Conservation (phyloP, 2,888 invertebrate genomes). For the Oscheius sp. region DNA sequence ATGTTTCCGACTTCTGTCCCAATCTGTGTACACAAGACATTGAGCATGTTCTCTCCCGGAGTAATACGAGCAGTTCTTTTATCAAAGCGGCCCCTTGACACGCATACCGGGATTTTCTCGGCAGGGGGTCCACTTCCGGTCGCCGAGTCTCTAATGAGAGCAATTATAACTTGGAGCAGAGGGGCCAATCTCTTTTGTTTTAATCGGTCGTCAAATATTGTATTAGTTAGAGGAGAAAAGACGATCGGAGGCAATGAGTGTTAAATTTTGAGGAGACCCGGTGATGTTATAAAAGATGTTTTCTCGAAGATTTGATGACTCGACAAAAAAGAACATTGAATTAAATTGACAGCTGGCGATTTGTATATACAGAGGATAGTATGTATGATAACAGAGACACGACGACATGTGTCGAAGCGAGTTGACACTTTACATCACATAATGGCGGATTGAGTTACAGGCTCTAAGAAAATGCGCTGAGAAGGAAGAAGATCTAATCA, state of each 20-base stretch:
- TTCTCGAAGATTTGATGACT: neutral
- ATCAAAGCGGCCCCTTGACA: constrained; percentile 29
- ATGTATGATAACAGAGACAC: constrained; percentile 8
- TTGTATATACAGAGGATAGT: neutral
- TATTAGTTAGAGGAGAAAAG: neutral
- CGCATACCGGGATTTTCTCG: constrained; percentile 26
- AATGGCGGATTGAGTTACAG: constrained; percentile 23
- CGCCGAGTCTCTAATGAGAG: neutral
- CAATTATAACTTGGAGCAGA: constrained; percentile 15
- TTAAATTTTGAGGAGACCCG: constrained; percentile 13
- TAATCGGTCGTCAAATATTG: neutral
- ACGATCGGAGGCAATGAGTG: neutral
- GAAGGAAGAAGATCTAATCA: constrained; percentile 23
- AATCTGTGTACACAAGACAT: constrained; percentile 2
- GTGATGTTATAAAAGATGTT: neutral
- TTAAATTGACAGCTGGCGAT: neutral
- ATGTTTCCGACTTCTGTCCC: neutral
- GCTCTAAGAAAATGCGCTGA: neutral
- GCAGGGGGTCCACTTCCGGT: constrained; percentile 30
- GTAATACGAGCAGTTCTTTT: constrained; percentile 29
- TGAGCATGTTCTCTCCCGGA: constrained; percentile 4
- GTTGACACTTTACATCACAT: constrained; percentile 27
- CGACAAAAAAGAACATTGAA: constrained; percentile 10
- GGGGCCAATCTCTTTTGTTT: neutral
- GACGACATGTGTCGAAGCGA: constrained; percentile 13